Evolutionary conservation across 2,113 vertebrate species (phyloP), one percentile per base, ranked within the genome.

Genomic region (Ictalurus furcatus): DNA sequence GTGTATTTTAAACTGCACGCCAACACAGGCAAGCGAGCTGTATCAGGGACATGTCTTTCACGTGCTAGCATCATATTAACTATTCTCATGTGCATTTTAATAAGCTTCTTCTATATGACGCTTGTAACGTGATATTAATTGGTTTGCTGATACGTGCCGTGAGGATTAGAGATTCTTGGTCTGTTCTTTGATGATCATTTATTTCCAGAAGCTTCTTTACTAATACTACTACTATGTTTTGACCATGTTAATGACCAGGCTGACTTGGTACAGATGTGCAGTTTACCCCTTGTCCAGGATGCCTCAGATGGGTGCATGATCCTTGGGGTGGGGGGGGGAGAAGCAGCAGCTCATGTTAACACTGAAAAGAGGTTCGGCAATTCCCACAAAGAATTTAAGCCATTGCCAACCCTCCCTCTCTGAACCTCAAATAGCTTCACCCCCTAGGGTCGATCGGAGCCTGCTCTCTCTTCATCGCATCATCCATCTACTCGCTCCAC

Each of bases 381-480:
- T 73, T 63, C 79, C 85, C 90, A 87, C 83, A 88, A 58, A 89
- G 58, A 69, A 84, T 61, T 87, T 69, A 65, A 78, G 73, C 65
- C 85, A 83, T 74, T 84, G n/a, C 86, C 71, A 67, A 16, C n/a
- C 81, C 73, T 86, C 69, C 84, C 71, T 58, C 65, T 76, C 59
- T 84, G 78, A 88, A 79, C 73, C 84, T 84, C 61, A 84, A 88
- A 90, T 85, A 88, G 89, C 84, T 88, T 84, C 63, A 89, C 84
- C 86, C 88, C 83, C 37, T n/a, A 67, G 85, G 89, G 88, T 91
- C 84, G n/a, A 84, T 90, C 81, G 67, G 89, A 67, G 84, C 84
- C 88, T 90, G 86, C 79, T 79, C 88, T 90, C 85, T 84, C 85
- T 87, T 89, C 91, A 88, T 81, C 37, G 87, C 91, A 87, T 90